These are phyloP conservation scores for Trichogramma dendrolimi DNA, from an alignment of 2,888 invertebrate species.

Conservation along the genomic window DNA sequence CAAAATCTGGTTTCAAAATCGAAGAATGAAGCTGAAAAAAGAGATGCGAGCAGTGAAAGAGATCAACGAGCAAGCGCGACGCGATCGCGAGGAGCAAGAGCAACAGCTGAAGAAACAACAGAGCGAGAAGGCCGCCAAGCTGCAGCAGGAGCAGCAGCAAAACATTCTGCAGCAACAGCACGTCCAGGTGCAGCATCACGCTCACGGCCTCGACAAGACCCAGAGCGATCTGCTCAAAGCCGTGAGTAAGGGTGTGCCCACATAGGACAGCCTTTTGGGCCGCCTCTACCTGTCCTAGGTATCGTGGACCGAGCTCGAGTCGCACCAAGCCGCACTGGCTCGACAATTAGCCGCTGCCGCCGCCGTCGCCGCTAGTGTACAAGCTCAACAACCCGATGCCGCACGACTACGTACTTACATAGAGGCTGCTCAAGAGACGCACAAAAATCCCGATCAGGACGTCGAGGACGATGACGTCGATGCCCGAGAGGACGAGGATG, in stretches of 20 bases:
- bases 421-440: constrained; percentile 32
- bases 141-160: constrained; percentile 85
- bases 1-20: constrained; percentile 96
- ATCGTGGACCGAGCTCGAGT: constrained; percentile 28
- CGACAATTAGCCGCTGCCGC: constrained; percentile 7
- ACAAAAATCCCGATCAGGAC: not conserved
- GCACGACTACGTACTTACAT: constrained; percentile 50
- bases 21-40: constrained; percentile 95
- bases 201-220: constrained; percentile 70
- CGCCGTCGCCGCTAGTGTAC: not conserved
- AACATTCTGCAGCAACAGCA: constrained; percentile 86
- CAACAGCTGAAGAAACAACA: constrained; percentile 87
- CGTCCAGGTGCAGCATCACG: constrained; percentile 77
- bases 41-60: constrained; percentile 91
- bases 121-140: constrained; percentile 83
- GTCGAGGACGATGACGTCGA: constrained; percentile 2
- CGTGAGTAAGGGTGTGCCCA: constrained; percentile 69
- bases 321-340: constrained; percentile 15
- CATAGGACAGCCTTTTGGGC: constrained; percentile 58
- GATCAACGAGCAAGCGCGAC: constrained; percentile 88
- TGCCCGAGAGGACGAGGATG: constrained; percentile 1
- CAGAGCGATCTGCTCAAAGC: constrained; percentile 72
- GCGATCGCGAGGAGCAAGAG: constrained; percentile 87
- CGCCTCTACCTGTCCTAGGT: constrained; percentile 33
- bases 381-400: constrained; percentile 21